These are phyloP conservation scores for Tyrannus savana DNA, from an alignment of 2,113 vertebrate genomes.

Conservation along the genomic window DNA sequence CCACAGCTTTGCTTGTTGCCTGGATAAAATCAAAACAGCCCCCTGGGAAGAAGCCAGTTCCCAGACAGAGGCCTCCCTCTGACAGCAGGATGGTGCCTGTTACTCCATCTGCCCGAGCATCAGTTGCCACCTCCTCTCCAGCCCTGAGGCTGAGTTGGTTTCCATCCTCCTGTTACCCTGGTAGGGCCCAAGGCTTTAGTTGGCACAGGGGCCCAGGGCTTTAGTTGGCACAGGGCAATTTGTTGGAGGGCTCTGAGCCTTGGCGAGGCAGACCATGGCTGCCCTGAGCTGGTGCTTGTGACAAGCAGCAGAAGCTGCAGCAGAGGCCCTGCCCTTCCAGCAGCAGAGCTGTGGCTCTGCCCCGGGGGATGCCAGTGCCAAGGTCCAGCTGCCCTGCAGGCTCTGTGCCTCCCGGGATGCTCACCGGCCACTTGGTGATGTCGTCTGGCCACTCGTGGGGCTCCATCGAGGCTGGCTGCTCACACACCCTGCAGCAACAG, in stretches of 20 bases:
- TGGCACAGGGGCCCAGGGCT: background rate
- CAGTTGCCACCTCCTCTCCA: background rate
- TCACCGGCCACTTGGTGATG: constrained; percentile 98
- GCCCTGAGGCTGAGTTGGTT: background rate
- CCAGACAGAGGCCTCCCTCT: background rate
- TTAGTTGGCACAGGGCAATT: background rate
- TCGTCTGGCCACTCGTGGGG: constrained; percentile 98
- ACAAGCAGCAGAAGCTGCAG: background rate
- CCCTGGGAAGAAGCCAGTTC: background rate
- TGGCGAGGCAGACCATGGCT: background rate
- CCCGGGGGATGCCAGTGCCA: background rate
- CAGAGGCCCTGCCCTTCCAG: background rate
- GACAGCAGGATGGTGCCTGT: background rate
- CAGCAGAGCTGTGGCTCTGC: background rate
- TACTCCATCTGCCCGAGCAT: background rate
- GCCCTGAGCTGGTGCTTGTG: background rate
- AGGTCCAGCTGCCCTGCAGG: too few relatives aligned
- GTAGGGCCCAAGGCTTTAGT: background rate
- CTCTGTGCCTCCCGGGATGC: background rate
- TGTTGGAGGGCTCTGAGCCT: background rate
- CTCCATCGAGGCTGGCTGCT: constrained; percentile 91
- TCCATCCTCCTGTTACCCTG: background rate
- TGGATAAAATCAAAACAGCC: background rate
- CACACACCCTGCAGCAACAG: constrained; percentile 84
- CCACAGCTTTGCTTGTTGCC: background rate